phyloP scores from a whole-genome alignment of 1,140 invertebrate species.

The Musca vetustissima region DNA sequence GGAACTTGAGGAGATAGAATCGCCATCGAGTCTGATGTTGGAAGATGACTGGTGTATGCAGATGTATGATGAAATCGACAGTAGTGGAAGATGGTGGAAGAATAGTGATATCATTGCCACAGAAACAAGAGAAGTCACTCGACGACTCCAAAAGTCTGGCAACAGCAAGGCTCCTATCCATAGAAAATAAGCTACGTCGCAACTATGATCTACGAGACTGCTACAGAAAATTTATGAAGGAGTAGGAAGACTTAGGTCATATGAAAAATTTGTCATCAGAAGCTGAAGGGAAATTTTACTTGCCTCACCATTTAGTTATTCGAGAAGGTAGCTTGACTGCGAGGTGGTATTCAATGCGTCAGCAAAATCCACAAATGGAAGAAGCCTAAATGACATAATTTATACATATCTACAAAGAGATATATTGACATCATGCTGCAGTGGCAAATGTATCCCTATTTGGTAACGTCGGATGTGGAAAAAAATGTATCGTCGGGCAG shows the following conservation, averaged over 20 bases:
- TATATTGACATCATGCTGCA: constrained; percentile 48
- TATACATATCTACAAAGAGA: constrained; percentile 37
- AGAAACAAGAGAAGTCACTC: constrained; percentile 3
- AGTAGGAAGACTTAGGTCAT: constrained; percentile 21
- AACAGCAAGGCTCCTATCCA: background rate
- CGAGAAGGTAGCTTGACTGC: constrained; percentile 30
- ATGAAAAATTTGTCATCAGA: constrained; percentile 20
- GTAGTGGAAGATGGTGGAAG: background rate
- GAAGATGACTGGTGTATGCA: background rate
- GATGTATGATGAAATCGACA: background rate
- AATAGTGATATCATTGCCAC: constrained; percentile 1
- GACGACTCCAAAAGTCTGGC: constrained; percentile 3
- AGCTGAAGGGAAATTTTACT: constrained; percentile 12
- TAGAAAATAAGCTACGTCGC: background rate
- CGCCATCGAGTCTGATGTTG: background rate
- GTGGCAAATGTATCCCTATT: constrained; percentile 42
- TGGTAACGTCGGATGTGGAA: constrained; percentile 40
- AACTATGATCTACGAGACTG: background rate
- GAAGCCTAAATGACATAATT: constrained; percentile 47
- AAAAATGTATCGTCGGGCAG: constrained; percentile 51
- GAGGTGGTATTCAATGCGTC: constrained; percentile 43
- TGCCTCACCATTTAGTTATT: constrained; percentile 26
- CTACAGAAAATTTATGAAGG: constrained; percentile 17
- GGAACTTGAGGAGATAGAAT: background rate
- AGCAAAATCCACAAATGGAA: constrained; percentile 30